Evolutionary conservation across 2,888 invertebrate species (phyloP).

Genomic region (Tetragonula carbonaria): DNA sequence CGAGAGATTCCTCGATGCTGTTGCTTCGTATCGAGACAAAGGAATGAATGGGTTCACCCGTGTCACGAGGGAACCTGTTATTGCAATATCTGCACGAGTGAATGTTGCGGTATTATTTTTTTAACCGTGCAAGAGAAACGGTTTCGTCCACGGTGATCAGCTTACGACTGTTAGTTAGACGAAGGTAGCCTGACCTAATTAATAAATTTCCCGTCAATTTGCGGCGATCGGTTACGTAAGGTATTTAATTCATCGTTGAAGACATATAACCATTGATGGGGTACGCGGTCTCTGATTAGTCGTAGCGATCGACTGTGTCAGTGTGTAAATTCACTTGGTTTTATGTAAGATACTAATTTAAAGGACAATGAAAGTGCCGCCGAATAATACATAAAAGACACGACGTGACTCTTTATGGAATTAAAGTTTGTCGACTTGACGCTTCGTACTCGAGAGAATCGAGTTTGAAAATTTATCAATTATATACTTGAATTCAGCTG

Average conservation of each 20-base stretch:
- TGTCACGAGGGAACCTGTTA: neutral
- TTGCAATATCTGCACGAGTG: neutral
- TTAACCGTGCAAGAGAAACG: neutral
- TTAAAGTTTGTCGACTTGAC: too few species aligned
- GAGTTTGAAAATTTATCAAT: too few species aligned
- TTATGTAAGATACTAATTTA: neutral
- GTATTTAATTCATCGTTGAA: neutral
- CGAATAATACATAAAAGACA: too few species aligned
- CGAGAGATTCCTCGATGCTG: neutral
- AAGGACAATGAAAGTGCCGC: neutral
- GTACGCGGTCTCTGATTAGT: neutral
- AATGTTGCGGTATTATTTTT: constrained; percentile 16
- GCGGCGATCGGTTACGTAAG: constrained; percentile 3
- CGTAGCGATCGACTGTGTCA: neutral
- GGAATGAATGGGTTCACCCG: neutral
- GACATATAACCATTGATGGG: neutral
- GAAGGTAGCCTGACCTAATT: constrained; percentile 21
- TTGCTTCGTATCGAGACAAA: neutral
- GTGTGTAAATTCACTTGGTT: neutral
- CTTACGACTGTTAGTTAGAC: constrained; percentile 14
- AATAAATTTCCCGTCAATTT: constrained; percentile 19
- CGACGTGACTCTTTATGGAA: too few species aligned
- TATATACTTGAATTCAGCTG: too few species aligned
- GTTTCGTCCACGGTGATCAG: constrained; percentile 12
- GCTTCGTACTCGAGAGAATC: too few species aligned